Base-by-base conservation (phyloP, 2,888 invertebrate species). In the Amphimallon solstitiale region DNA sequence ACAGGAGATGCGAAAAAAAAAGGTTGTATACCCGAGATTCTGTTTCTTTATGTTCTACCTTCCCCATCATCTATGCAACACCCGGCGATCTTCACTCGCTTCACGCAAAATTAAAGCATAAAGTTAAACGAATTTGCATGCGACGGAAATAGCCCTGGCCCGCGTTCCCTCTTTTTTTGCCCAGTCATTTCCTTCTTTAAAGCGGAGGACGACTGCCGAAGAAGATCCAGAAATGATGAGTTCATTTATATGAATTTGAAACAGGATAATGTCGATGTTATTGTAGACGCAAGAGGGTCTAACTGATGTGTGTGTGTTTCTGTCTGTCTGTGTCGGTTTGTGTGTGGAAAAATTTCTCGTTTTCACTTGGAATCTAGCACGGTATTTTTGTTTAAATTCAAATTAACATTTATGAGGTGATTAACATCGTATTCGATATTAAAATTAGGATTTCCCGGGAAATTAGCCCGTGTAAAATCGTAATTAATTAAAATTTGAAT, bases 181-280 rank as follows among this genome's bases (percentile, higher is more conserved):
- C 17, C 37, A 21, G 3, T 14, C 9, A 40, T 29, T 29, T 29
- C 9, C 29, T 6, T 21, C 43, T 43, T 15, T n/a, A 54, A 56
- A 23, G 14, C 40, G 12, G 40, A 43, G 56, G 14, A 38, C 40
- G 40, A 19, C 40, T 40, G 40, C 40, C 56, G 40, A 23, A 54
- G 56, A 56, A 54, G 56, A 56, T 56, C n/a, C 56, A 56, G 23
- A 56, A 56, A 56, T 56, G 56, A 56, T 56, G 56, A 56, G 56
- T 40, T 56, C 56, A 43, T 56, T 56, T 43, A 6, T n/a, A 21
- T 14, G 40, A 40, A 56, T 40, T 56, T 40, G 40, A 40, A 56
- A 52, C 9, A 37, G 2, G 43, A 14, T 15, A 43, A 14, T 17
- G 17, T 14, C 15, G 14, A 43, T 7, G 17, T 3, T 15, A 14